Evolutionary conservation across 1,140 invertebrate genomes (phyloP).

Genomic region (Zaprionus kolodkinae): DNA sequence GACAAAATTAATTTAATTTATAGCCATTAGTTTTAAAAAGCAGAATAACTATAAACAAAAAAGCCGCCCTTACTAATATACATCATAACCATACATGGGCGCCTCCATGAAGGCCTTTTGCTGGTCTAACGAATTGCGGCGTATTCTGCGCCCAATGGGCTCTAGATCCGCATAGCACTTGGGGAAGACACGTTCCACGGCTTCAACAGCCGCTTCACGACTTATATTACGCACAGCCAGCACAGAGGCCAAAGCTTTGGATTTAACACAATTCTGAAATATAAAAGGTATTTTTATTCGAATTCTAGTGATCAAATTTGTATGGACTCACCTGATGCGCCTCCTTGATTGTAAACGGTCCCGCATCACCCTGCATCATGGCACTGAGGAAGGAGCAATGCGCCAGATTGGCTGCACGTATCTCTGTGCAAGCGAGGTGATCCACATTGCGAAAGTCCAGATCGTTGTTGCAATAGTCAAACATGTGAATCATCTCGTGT

Average conservation of each 20-base stretch:
- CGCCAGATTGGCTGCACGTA: conserved; percentile 94
- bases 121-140: conserved; percentile 91
- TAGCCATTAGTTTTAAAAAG: conserved; percentile 45
- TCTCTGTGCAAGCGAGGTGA: conserved; percentile 97
- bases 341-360: conserved; percentile 89
- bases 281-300: not conserved
- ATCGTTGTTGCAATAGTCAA: conserved; percentile 95
- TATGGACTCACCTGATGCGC: conserved; percentile 87
- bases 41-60: conserved; percentile 39
- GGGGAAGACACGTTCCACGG: conserved; percentile 95
- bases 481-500: conserved; percentile 99
- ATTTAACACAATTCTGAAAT: conserved; percentile 93
- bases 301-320: not conserved
- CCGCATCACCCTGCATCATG: conserved; percentile 90
- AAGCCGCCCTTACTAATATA: conserved; percentile 59
- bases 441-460: conserved; percentile 95
- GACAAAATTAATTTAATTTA: conserved; percentile 62
- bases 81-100: conserved; percentile 92
- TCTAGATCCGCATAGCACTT: conserved; percentile 97
- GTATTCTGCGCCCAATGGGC: conserved; percentile 93
- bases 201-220: conserved; percentile 88
- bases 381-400: conserved; percentile 96
- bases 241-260: conserved; percentile 93
- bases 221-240: conserved; percentile 91
- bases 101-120: conserved; percentile 91